These are phyloP conservation scores for Rhaphigaster nebulosa DNA, from an alignment of 2,888 invertebrate genomes.

Conservation along the genomic window DNA sequence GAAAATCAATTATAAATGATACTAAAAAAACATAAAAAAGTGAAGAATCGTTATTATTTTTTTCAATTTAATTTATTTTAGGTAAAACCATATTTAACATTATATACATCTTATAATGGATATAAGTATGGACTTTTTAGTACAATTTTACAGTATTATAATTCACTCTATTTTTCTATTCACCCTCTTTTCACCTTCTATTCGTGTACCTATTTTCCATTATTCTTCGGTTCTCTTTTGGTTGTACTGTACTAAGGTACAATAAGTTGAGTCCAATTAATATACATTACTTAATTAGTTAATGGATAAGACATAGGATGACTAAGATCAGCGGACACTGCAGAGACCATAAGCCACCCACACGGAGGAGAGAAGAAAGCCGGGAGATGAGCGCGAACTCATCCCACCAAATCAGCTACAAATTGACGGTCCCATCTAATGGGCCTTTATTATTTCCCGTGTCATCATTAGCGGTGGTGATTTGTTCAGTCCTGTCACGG, in stretches of 20 bases:
- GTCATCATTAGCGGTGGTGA: slow-evolving; percentile 42
- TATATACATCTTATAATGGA: no score
- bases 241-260: background rate
- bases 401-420: slow-evolving; percentile 36
- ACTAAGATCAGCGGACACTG: background rate
- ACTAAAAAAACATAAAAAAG: no score
- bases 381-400: background rate
- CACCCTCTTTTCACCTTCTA: no score
- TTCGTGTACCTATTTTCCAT: no score
- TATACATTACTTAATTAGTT: background rate
- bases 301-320: background rate
- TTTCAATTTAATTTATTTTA: no score
- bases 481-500: slow-evolving; percentile 17
- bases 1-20: no score
- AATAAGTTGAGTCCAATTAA: background rate
- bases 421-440: slow-evolving; percentile 27
- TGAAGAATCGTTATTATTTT: no score
- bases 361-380: background rate
- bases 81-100: no score
- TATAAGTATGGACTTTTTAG: no score
- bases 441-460: slow-evolving; percentile 48
- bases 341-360: background rate
- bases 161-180: no score
- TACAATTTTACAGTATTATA: no score
- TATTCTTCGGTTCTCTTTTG: no score